phyloP scores from a whole-genome alignment of 1,140 invertebrate species.

The Calycopis cecrops region DNA sequence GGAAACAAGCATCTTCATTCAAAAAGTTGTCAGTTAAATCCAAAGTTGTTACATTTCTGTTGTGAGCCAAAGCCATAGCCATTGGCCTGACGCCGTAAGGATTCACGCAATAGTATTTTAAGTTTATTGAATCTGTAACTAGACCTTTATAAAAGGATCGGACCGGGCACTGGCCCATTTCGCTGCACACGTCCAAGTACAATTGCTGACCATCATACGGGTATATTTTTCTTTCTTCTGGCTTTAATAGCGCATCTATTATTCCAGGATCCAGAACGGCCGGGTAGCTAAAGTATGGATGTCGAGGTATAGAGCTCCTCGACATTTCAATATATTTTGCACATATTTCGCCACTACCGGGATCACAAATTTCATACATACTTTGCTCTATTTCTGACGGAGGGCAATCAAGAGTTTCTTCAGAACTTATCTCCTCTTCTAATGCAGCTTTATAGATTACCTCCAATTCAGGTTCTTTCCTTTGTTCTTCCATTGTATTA shows the following conservation, averaged over 20 bases:
- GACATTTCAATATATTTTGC: slow-evolving; percentile 55
- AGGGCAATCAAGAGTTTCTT: slow-evolving; percentile 45
- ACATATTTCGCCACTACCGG: slow-evolving; percentile 54
- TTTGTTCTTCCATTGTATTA: background rate
- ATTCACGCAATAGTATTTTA: slow-evolving; percentile 67
- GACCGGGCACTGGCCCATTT: slow-evolving; percentile 60
- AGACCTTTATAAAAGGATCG: slow-evolving; percentile 51
- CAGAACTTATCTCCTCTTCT: slow-evolving; percentile 32
- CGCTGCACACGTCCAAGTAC: slow-evolving; percentile 60
- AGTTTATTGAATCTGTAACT: slow-evolving; percentile 49
- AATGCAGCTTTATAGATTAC: slow-evolving; percentile 25
- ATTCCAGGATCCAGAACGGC: slow-evolving; percentile 70
- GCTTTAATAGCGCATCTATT: slow-evolving; percentile 51
- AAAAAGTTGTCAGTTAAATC: slow-evolving; percentile 68
- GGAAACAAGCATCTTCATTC: slow-evolving; percentile 52
- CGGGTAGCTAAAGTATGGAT: slow-evolving; percentile 70
- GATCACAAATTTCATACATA: slow-evolving; percentile 37
- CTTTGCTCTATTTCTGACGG: slow-evolving; percentile 41
- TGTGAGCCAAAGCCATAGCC: slow-evolving; percentile 50
- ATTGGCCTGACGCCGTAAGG: slow-evolving; percentile 58
- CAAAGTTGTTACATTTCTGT: slow-evolving; percentile 51
- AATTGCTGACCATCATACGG: slow-evolving; percentile 60
- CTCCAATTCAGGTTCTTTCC: slow-evolving; percentile 12
- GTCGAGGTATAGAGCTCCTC: slow-evolving; percentile 56
- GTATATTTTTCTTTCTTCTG: slow-evolving; percentile 44